These are phyloP conservation scores for Steatornis caripensis DNA, from an alignment of 2,113 vertebrate genomes.

Conservation along the genomic window DNA sequence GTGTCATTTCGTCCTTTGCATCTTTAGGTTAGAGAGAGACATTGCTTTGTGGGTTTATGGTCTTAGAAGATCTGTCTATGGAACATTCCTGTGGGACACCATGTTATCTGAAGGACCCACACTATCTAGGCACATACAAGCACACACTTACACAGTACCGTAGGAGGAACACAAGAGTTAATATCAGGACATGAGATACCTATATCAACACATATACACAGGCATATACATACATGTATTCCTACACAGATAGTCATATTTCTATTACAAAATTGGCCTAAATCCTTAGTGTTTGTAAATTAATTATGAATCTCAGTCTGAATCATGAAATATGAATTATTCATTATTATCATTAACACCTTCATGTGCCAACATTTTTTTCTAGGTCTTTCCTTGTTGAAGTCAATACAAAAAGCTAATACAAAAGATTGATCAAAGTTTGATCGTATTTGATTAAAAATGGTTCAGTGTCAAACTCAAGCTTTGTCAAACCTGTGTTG, in stretches of 20 bases:
- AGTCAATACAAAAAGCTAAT: neutral
- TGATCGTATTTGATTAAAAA: neutral
- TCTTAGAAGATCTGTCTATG: neutral
- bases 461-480: neutral
- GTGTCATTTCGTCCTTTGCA: neutral
- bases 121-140: neutral
- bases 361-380: neutral
- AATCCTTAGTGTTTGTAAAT: neutral
- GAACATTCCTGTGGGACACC: neutral
- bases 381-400: neutral
- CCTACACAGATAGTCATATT: neutral
- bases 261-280: neutral
- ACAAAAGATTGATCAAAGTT: neutral
- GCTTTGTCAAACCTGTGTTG: neutral
- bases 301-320: neutral
- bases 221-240: too few species aligned
- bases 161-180: neutral
- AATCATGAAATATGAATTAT: neutral
- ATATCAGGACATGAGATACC: neutral
- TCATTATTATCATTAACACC: neutral
- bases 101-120: neutral
- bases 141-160: rapidly evolving
- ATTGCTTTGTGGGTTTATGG: neutral
- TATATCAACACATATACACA: neutral
- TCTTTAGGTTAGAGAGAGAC: neutral